These are phyloP conservation scores for Saccostrea cuccullata DNA, from an alignment of 1,140 invertebrate species.

Conservation along the genomic window DNA sequence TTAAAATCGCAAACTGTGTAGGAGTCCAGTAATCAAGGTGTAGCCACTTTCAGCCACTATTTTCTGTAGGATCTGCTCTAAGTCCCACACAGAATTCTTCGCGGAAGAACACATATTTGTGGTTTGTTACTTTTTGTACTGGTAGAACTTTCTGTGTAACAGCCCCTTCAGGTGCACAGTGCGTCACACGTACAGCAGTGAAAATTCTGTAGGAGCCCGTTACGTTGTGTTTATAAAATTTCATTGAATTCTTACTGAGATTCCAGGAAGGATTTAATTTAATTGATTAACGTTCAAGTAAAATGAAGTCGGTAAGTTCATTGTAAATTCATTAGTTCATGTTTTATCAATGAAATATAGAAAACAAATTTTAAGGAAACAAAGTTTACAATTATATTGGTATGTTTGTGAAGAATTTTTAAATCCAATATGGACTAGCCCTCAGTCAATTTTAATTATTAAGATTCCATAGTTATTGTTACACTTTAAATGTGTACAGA, in stretches of 20 bases:
- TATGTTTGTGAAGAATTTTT: not conserved
- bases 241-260: not conserved
- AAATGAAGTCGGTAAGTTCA: not conserved
- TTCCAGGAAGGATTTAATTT: not conserved
- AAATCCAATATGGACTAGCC: not conserved
- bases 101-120: not conserved
- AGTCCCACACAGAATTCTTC: not conserved
- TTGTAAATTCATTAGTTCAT: not conserved
- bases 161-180: not conserved
- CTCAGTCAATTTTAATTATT: not conserved
- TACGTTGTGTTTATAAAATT: not conserved
- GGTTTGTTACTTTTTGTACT: not conserved
- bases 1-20: not conserved
- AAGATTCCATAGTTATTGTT: not conserved
- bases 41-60: not conserved
- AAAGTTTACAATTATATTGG: too few species aligned
- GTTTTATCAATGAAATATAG: too few species aligned
- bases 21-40: constrained; percentile 10
- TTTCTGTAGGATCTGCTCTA: not conserved
- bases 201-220: not conserved
- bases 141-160: not conserved
- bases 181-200: not conserved
- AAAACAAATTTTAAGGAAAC: too few species aligned
- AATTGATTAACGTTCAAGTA: not conserved
- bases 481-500: not conserved